Percentiles rank a stretch among this genome's conserved stretches.
Conservation (phyloP, 2,113 vertebrate genomes). For the Drymodes brunneopygia region DNA sequence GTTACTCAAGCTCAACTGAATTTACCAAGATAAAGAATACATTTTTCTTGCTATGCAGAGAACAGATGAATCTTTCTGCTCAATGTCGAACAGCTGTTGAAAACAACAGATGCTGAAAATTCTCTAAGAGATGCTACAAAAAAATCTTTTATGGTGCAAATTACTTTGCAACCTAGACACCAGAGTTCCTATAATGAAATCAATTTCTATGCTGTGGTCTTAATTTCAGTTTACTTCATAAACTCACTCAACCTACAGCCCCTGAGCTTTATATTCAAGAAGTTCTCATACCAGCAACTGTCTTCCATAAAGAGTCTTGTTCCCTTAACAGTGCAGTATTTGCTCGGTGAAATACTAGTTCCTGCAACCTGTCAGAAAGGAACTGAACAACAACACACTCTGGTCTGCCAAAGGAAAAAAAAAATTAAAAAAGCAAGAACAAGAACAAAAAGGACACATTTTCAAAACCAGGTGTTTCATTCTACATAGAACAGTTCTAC, state of each 20-base stretch:
- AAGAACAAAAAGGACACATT: background rate
- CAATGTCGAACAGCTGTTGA: conserved; percentile 9
- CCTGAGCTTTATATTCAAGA: background rate
- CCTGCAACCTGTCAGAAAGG: background rate
- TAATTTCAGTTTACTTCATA: background rate
- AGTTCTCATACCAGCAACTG: background rate
- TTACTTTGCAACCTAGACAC: background rate
- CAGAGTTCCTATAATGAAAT: background rate
- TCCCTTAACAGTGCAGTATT: background rate
- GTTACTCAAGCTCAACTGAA: conserved; percentile 24
- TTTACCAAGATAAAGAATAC: conserved; percentile 34
- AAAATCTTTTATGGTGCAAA: background rate
- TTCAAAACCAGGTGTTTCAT: background rate
- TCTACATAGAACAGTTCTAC: background rate
- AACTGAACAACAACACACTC: background rate
- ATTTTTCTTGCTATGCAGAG: conserved; percentile 10
- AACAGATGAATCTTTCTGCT: background rate
- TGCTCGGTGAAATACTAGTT: background rate
- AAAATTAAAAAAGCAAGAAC: background rate
- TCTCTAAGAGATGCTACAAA: background rate
- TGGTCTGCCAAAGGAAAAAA: background rate
- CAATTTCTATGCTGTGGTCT: background rate
- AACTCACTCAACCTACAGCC: background rate
- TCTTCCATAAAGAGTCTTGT: background rate
- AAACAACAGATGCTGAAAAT: conserved; percentile 7